These are phyloP conservation scores for Gallinago undulata DNA, from an alignment of 2,113 vertebrate genomes.

Conservation along the genomic window DNA sequence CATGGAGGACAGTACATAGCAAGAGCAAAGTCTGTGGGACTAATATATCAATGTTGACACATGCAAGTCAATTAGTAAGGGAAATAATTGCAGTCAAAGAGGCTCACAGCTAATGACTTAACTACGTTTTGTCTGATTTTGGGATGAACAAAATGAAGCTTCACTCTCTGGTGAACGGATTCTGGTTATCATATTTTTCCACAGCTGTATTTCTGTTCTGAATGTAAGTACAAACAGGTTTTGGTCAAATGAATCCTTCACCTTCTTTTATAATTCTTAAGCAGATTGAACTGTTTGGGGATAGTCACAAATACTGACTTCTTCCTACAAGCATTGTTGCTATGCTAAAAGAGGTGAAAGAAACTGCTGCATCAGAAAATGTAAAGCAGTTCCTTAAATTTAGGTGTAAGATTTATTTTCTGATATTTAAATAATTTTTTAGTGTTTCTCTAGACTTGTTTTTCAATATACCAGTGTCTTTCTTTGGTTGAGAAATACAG, in stretches of 20 bases:
- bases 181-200: not conserved
- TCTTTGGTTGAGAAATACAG: not conserved
- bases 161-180: not conserved
- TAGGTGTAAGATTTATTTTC: not conserved
- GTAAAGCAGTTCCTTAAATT: not conserved
- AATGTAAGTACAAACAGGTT: not conserved
- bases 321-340: not conserved
- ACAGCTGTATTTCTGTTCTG: not conserved
- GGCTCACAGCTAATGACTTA: not conserved
- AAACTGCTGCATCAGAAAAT: not conserved
- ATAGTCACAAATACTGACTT: rapidly evolving
- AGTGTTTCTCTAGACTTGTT: not conserved
- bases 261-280: not conserved
- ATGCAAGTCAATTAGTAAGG: not conserved
- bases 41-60: not conserved
- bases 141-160: not conserved
- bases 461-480: not conserved
- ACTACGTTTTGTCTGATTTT: not conserved
- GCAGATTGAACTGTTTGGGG: not conserved
- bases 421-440: not conserved
- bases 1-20: not conserved
- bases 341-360: not conserved
- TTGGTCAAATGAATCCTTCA: not conserved
- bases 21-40: not conserved
- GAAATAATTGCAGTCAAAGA: not conserved